Evolutionary conservation across 2,888 invertebrate genomes (phyloP), one percentile per base, ranked within the genome.

Genomic region (Eupeodes luniger): DNA sequence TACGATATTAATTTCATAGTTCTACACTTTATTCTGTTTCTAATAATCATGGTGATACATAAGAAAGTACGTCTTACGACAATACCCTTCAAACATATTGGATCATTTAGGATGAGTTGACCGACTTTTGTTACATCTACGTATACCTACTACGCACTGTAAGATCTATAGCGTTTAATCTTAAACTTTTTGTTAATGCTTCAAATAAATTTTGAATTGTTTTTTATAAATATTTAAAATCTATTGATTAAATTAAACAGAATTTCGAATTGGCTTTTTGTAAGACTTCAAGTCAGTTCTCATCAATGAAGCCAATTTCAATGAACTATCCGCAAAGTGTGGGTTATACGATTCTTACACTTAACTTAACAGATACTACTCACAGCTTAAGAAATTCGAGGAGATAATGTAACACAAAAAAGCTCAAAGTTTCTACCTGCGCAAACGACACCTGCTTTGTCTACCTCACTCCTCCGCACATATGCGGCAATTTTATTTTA

Each of bases 361-460:
- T 27, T 27, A 12, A 2, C 27, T 57, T 7, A 12, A 57, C 12
- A 27, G 6, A 36, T 61, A 27, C 14, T 49, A 55, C 44, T 59
- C 27, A 51, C 40, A 53, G 40, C 53, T 51, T 51, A 40, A 66
- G 47, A 75, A 79, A 53, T 7, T 40, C 9, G 40, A 40, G 36
- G 5, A 36, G 40, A 40, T 40, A 47, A 47, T 82, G 75, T 64
- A 75, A 64, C 67, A 40, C 40, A 40, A 40, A 27, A 59, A 87
- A 87, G 83, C 80, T 84, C 57, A 7, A 11, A 57, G 34, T 49
- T 47, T 34, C 61, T 81, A 86, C 87, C 83, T 87, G 80, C 77
- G 67, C 72, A 40, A 77, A 49, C 78, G 78, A 75, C 85, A 85
- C 88, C 88, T 88, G 88, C 74, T 81, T 79, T 88, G 88, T 69